Base-by-base conservation (phyloP, 2,113 vertebrate genomes). In the Chitala chitala region DNA sequence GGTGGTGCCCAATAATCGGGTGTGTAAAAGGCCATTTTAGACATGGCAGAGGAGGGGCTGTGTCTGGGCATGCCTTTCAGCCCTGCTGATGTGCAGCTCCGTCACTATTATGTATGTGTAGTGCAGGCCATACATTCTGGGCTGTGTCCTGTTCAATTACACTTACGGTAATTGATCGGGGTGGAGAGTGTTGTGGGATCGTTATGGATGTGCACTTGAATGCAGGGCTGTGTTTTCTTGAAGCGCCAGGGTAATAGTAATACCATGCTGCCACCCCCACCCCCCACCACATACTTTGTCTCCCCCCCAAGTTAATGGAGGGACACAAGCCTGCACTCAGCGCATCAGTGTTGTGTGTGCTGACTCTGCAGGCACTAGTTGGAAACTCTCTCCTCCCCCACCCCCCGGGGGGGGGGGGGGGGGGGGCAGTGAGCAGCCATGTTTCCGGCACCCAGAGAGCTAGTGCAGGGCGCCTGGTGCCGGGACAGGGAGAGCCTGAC, bases 301-400 rank as follows among this genome's bases (percentile, higher is more conserved):
- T 6, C 63, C 38, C 59, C 59, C 40, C 63, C 63, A 42, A 66
- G 40, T 42, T 66, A 66, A 66, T 66, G 64, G 64, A 33, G 44
- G 48, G 33, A 22, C 20, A 33, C 22, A 69, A 69, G 48, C 48
- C 48, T 20, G 7, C 40, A 31, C 46, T 69, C 68, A 69, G 68
- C 68, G 53, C 48, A 44, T 69, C 46, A 4, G 68, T 10, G 44
- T 2, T 53, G 17, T 20, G 15, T 22, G 26, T 69, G 68, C 68
- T 69, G 68, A 69, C 68, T 20, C 68, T 15, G 68, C 44, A 69
- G 13, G n/a, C n/a, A n/a, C n/a, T n/a, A n/a, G n/a, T 24, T 22
- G 24, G 4, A 22, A 24, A 9, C n/a, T n/a, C n/a, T n/a, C n/a
- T n/a, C n/a, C n/a, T n/a, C n/a, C n/a, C n/a, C n/a, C n/a, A n/a